Percentiles rank a stretch among this genome's conserved stretches.
phyloP scores from a whole-genome alignment of 2,113 vertebrate species.

The Equus przewalskii region DNA sequence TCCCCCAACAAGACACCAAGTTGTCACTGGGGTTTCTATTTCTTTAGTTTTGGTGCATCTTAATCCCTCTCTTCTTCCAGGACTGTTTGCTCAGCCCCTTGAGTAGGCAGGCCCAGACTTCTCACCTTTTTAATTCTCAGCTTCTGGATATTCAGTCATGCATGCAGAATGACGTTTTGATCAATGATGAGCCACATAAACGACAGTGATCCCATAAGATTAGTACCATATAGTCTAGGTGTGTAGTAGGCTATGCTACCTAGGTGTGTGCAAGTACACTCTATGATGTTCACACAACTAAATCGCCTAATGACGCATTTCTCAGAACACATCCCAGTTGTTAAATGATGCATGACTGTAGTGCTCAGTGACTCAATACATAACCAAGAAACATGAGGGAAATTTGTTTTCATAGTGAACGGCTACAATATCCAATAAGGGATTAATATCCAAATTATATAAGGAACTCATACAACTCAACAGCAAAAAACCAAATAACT shows the following conservation, averaged over 20 bases:
- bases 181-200: no score
- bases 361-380: neutral
- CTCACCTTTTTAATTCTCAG: neutral
- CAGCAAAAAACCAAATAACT: neutral
- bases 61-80: neutral
- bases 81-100: neutral
- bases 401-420: neutral
- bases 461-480: neutral
- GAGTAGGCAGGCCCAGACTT: neutral
- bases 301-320: no score
- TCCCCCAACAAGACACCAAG: fast-evolving
- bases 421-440: neutral
- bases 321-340: no score
- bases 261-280: no score
- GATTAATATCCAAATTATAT: neutral
- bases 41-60: neutral
- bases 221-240: no score
- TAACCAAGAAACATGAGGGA: neutral
- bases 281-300: no score
- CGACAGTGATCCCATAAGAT: no score
- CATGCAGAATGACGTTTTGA: no score
- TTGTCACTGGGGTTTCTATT: neutral
- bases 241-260: no score
- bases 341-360: no score
- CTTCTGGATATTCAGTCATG: neutral